Evolutionary conservation across 2,113 vertebrate genomes (phyloP).

Genomic region (Ammodytes marinus): DNA sequence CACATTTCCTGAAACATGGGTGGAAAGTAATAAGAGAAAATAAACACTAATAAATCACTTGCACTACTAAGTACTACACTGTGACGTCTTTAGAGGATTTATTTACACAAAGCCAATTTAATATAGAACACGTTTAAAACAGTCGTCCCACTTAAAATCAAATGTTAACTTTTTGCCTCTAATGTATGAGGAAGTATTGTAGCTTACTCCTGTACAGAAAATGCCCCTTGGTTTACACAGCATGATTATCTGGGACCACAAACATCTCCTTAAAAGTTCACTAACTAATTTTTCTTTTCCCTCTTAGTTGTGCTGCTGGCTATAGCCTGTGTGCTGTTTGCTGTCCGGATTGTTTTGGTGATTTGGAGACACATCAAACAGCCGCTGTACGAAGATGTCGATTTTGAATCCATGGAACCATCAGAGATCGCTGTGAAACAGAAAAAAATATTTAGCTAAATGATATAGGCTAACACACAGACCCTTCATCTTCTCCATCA

Average conservation of each 20-base stretch:
- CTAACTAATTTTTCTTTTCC: background rate
- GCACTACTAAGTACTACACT: background rate
- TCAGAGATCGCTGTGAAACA: conserved; percentile 66
- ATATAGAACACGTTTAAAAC: background rate
- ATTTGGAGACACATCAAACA: conserved; percentile 79
- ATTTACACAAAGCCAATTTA: background rate
- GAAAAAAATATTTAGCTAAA: conserved; percentile 69
- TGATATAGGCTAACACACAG: background rate
- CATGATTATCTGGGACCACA: background rate
- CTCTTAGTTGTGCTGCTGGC: conserved; percentile 73
- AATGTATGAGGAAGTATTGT: background rate
- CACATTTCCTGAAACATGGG: background rate
- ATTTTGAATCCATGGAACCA: conserved; percentile 52
- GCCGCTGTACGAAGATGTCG: conserved; percentile 64
- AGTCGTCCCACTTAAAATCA: background rate
- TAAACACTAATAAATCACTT: background rate
- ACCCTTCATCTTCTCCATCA: background rate
- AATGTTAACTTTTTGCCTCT: background rate
- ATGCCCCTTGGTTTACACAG: background rate
- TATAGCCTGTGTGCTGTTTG: conserved; percentile 63
- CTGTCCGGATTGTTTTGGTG: conserved; percentile 68
- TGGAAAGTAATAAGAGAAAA: background rate
- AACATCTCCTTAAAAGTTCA: background rate
- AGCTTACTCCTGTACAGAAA: background rate
- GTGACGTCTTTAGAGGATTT: background rate